Evolutionary conservation across 1,140 invertebrate species (phyloP).

Genomic region (Trichogramma pretiosum): DNA sequence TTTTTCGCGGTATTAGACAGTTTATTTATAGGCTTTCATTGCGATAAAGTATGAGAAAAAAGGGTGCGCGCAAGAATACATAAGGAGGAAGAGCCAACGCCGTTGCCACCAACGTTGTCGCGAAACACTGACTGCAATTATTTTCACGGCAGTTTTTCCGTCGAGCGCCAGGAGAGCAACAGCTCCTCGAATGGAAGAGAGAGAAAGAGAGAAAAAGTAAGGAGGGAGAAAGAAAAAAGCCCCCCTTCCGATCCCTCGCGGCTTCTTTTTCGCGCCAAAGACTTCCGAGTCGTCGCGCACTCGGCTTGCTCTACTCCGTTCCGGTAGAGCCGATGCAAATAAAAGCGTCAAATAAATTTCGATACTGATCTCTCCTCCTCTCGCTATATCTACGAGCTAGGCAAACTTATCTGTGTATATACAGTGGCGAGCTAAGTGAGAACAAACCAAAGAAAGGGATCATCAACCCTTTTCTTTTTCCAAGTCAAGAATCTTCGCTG

Average conservation of each 20-base stretch:
- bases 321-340: constrained; percentile 39
- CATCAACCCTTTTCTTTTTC: constrained; percentile 19
- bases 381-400: background rate
- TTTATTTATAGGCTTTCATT: constrained; percentile 47
- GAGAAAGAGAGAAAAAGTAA: too few relatives aligned
- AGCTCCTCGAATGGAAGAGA: too few relatives aligned
- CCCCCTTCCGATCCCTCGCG: constrained; percentile 5
- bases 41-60: constrained; percentile 15
- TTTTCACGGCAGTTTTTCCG: constrained; percentile 28
- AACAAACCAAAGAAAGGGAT: constrained; percentile 4
- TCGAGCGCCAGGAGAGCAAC: too few relatives aligned
- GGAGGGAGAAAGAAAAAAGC: constrained; percentile 1
- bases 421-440: too few relatives aligned
- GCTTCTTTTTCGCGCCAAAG: constrained; percentile 19
- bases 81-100: too few relatives aligned
- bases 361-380: constrained; percentile 37
- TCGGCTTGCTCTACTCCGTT: too few relatives aligned
- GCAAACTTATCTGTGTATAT: background rate
- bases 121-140: constrained; percentile 42
- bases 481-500: constrained; percentile 14
- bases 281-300: constrained; percentile 26
- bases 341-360: constrained; percentile 42
- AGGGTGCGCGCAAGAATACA: too few relatives aligned
- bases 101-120: too few relatives aligned
- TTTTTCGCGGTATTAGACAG: constrained; percentile 41